These are phyloP conservation scores for Gallinago stenura DNA, from an alignment of 2,797 vertebrate genomes.

Conservation along the genomic window DNA sequence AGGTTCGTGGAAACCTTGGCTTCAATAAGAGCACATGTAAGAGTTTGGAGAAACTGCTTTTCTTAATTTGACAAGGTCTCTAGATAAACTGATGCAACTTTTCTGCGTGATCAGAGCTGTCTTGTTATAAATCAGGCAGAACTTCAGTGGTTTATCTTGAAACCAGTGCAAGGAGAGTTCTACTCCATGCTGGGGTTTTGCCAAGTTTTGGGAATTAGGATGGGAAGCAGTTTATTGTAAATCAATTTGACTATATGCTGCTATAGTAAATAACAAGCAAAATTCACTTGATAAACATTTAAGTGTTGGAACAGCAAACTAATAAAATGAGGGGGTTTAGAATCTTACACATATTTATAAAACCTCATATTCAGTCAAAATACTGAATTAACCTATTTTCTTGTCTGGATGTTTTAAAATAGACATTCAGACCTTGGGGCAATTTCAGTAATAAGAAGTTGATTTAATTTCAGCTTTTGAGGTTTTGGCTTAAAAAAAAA, in stretches of 20 bases:
- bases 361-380: neutral
- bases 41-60: neutral
- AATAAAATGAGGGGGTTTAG: neutral
- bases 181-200: neutral
- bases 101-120: neutral
- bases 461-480: neutral
- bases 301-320: neutral
- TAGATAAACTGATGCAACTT: neutral
- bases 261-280: neutral
- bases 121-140: neutral
- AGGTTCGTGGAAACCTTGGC: neutral
- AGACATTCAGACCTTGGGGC: neutral
- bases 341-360: neutral
- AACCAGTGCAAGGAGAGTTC: neutral
- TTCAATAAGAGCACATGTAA: neutral
- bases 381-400: neutral
- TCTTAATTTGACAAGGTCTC: neutral
- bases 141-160: neutral
- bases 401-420: neutral
- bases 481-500: neutral
- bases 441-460: neutral
- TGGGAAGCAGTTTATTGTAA: constrained; percentile 4
- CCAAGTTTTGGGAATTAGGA: neutral
- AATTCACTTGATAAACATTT: neutral
- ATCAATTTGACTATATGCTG: neutral